Evolutionary conservation across 2,797 vertebrate genomes (phyloP).

Genomic region (Podarcis lilfordi): DNA sequence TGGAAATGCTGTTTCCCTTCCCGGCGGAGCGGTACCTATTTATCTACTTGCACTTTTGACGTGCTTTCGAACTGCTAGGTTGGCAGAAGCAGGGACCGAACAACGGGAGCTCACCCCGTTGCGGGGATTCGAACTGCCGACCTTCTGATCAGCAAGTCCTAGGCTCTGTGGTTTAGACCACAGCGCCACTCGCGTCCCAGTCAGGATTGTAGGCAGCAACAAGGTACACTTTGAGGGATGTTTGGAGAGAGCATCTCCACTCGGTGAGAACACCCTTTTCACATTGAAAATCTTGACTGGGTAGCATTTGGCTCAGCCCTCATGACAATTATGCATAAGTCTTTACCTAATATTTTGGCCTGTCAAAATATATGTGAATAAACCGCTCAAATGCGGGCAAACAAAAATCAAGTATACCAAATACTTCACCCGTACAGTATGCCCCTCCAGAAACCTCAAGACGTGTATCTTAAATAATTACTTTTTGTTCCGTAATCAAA

Average conservation of each 20-base stretch:
- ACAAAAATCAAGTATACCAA: conserved; percentile 59
- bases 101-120: no score
- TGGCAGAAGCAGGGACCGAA: no score
- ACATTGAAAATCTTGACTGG: background rate
- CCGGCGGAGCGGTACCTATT: no score
- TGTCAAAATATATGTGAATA: conserved; percentile 63
- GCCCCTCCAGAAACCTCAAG: conserved; percentile 72
- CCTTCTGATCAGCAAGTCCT: no score
- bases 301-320: background rate
- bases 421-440: conserved; percentile 59
- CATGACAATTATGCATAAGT: conserved; percentile 1
- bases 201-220: background rate
- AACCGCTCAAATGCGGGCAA: conserved; percentile 56
- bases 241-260: background rate
- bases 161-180: no score
- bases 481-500: conserved; percentile 81
- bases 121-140: no score
- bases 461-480: conserved; percentile 76
- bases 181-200: no score
- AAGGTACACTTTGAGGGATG: background rate
- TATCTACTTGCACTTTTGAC: no score
- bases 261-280: background rate
- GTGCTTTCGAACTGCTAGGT: no score
- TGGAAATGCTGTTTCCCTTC: no score
- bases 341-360: conserved; percentile 33